These are phyloP conservation scores for Criorhina ranunculi DNA, from an alignment of 2,888 invertebrate genomes.

Conservation along the genomic window DNA sequence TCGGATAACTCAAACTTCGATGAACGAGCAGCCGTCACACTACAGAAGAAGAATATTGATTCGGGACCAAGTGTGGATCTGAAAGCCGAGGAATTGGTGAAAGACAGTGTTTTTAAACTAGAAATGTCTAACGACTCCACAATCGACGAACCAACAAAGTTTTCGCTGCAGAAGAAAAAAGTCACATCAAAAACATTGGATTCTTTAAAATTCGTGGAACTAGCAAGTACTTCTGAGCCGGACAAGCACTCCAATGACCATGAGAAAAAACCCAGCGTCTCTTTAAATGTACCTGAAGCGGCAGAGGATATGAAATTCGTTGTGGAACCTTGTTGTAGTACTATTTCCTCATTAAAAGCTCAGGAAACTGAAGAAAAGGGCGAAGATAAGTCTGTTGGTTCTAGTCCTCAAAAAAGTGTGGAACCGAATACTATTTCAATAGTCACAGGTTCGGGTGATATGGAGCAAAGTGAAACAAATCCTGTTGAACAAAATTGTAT, in stretches of 20 bases:
- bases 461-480: too few relatives aligned
- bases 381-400: too few relatives aligned
- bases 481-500: background rate
- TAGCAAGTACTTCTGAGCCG: background rate
- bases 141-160: background rate
- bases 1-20: background rate
- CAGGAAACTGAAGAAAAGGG: too few relatives aligned
- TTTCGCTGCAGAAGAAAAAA: conserved; percentile 6
- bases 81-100: background rate
- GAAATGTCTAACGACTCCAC: background rate
- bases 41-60: background rate
- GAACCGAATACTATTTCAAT: too few relatives aligned
- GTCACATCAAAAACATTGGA: background rate
- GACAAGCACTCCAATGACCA: background rate
- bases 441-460: too few relatives aligned
- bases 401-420: too few relatives aligned
- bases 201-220: background rate
- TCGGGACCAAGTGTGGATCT: background rate
- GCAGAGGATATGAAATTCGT: background rate
- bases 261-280: background rate
- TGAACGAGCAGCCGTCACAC: background rate
- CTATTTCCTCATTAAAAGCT: too few relatives aligned
- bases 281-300: too few relatives aligned
- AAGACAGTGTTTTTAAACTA: background rate
- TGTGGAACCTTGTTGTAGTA: background rate